phyloP scores from a whole-genome alignment of 2,113 vertebrate genomes.

The Xenotilapia leptura region DNA sequence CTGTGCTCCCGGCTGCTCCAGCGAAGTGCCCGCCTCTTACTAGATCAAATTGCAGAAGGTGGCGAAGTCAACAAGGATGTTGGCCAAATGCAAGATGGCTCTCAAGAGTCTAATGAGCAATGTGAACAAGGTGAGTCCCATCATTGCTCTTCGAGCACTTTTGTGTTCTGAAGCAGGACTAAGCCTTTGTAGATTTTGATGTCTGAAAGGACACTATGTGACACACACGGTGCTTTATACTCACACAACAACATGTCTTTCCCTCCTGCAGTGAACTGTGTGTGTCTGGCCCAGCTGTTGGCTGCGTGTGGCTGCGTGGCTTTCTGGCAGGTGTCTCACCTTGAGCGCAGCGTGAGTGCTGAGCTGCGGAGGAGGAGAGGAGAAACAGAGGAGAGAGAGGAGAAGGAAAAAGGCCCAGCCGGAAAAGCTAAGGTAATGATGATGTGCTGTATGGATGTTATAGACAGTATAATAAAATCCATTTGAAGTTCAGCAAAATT shows the following conservation, averaged over 20 bases:
- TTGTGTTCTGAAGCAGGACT: background rate
- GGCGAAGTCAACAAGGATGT: conserved; percentile 38
- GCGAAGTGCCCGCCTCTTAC: conserved; percentile 66
- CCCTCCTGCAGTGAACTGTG: conserved; percentile 67
- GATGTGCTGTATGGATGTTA: background rate
- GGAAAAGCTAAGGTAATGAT: conserved; percentile 66
- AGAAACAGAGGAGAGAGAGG: conserved; percentile 76
- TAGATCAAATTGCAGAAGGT: conserved; percentile 47
- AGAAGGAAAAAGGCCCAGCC: conserved; percentile 63
- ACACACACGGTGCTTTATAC: background rate
- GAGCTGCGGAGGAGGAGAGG: conserved; percentile 85
- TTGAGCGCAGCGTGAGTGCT: conserved; percentile 84
- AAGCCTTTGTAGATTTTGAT: background rate
- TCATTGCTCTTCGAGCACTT: background rate
- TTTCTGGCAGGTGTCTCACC: conserved; percentile 85
- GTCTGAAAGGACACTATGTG: background rate
- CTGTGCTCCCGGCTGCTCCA: conserved; percentile 83
- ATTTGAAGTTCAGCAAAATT: background rate
- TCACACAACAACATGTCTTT: background rate
- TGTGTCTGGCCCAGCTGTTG: conserved; percentile 82
- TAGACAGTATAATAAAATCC: background rate
- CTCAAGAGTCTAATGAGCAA: conserved; percentile 53
- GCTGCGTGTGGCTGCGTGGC: conserved; percentile 89
- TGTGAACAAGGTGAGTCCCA: conserved; percentile 54
- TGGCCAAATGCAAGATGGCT: conserved; percentile 34